Base-by-base conservation (phyloP, 2,797 vertebrate genomes). In the Brachymystax lenok region DNA sequence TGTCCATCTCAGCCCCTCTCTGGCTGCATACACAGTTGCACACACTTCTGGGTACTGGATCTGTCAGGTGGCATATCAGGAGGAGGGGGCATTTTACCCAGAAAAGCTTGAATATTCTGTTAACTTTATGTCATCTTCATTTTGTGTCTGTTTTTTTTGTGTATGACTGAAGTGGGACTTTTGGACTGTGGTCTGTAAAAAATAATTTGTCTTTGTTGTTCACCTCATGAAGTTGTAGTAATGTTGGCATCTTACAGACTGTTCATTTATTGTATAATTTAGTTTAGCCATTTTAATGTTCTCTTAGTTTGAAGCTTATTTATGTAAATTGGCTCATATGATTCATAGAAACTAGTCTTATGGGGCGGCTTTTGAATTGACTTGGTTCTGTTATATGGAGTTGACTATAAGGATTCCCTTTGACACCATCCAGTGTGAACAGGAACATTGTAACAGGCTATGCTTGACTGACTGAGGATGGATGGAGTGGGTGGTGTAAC, bases 401-500 rank as follows among this genome's bases (percentile, higher is more conserved):
- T 76, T 3, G 64, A 35, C 69, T 30, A 61, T 74, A 69, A 33
- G 75, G 0, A 73, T 21, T 80, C 80, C 71, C 40, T 50, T 28
- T 64, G 79, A 68, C 64, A 72, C 82, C 82, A 79, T 77, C 83
- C 84, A 79, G 82, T 85, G 82, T 75, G 84, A 54, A 56, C 86
- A 76, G 85, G 83, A 33, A 17, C 54, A 40, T 64, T 77, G 88
- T 87, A 61, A 79, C 73, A n/a, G 80, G 89, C 92, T 95, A 93
- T 94, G 93, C 91, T 92, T 86, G 93, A 90, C 82, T 14, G 70
- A 68, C 87, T 79, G 85, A 59, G 79, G 87, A 89, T 78, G 81
- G 87, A 91, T 80, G 80, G 85, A 85, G 80, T 77, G 89, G 86
- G 88, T 93, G 91, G 93, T 84, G 90, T 91, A 82, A 93, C 88